These are phyloP conservation scores for Xestia sexstrigata DNA, from an alignment of 2,888 invertebrate genomes.

Conservation along the genomic window DNA sequence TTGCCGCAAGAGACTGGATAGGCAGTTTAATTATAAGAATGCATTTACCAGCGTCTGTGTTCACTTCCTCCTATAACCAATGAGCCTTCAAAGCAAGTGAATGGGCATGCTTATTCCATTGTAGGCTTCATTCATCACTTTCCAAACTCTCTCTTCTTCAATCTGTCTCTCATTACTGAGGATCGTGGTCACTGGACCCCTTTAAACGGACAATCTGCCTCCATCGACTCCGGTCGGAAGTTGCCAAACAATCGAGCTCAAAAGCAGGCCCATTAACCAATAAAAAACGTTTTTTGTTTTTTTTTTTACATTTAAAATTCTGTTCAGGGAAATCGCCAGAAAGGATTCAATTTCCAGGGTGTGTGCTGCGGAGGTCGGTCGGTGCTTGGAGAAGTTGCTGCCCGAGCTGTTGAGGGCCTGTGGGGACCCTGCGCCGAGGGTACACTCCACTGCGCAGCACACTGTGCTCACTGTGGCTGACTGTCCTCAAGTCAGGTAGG, in stretches of 20 bases:
- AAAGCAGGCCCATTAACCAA: too few species aligned
- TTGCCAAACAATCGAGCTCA: neutral
- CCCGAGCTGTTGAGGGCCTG: slow-evolving; percentile 96
- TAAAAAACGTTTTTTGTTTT: neutral
- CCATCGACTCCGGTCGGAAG: too few species aligned
- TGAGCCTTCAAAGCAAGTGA: neutral
- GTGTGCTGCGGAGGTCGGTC: slow-evolving; percentile 94
- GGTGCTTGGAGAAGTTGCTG: slow-evolving; percentile 95
- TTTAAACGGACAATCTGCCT: too few species aligned
- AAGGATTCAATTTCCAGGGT: slow-evolving; percentile 90
- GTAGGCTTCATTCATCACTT: neutral
- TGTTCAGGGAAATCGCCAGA: slow-evolving; percentile 39
- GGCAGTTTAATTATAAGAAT: neutral
- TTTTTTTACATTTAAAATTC: slow-evolving; percentile 15
- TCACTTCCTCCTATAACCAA: neutral
- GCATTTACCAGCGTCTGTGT: neutral
- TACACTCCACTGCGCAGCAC: slow-evolving; percentile 96
- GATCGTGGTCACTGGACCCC: too few species aligned
- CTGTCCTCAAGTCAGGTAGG: slow-evolving; percentile 94
- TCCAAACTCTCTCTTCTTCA: neutral
- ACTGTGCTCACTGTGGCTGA: slow-evolving; percentile 96
- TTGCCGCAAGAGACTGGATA: neutral
- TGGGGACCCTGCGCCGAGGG: slow-evolving; percentile 96
- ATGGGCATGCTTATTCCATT: too few species aligned
- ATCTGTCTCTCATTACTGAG: too few species aligned